Percentiles rank a stretch among this genome's conserved stretches.
These are phyloP conservation scores for Elephas maximus DNA, from an alignment of 2,113 vertebrate species.

Conservation along the genomic window DNA sequence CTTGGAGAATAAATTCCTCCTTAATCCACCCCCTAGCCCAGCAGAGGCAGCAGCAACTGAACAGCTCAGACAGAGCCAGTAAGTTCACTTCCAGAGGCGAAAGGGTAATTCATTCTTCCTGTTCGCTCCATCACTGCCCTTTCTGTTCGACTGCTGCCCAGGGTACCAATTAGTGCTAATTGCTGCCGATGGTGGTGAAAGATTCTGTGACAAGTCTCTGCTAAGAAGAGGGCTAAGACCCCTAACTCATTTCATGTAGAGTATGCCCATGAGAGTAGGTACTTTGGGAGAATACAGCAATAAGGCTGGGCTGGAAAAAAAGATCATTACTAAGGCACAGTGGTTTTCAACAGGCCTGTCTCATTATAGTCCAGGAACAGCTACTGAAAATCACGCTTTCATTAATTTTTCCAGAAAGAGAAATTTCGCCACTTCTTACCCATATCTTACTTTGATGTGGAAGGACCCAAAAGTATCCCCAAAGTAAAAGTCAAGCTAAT, in stretches of 20 bases:
- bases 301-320: not conserved
- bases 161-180: slow-evolving; percentile 77
- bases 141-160: not conserved
- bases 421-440: slow-evolving; percentile 69
- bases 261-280: slow-evolving; percentile 9
- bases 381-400: slow-evolving; percentile 62
- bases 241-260: slow-evolving; percentile 59
- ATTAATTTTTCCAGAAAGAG: slow-evolving; percentile 28
- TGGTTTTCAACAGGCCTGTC: slow-evolving; percentile 65
- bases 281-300: not conserved
- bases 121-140: slow-evolving; percentile 66
- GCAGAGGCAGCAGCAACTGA: not conserved
- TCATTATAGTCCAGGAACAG: slow-evolving; percentile 45
- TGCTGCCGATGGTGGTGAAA: slow-evolving; percentile 52
- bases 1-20: slow-evolving; percentile 11
- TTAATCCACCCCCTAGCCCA: not conserved
- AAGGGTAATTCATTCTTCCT: slow-evolving; percentile 20
- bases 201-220: slow-evolving; percentile 39
- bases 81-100: slow-evolving; percentile 58
- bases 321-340: not conserved
- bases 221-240: slow-evolving; percentile 61
- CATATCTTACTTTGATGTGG: slow-evolving; percentile 81
- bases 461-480: slow-evolving; percentile 56
- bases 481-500: slow-evolving; percentile 78
- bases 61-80: not conserved